Conservation (phyloP, 1,140 invertebrate genomes). For the Bombus consobrinus region DNA sequence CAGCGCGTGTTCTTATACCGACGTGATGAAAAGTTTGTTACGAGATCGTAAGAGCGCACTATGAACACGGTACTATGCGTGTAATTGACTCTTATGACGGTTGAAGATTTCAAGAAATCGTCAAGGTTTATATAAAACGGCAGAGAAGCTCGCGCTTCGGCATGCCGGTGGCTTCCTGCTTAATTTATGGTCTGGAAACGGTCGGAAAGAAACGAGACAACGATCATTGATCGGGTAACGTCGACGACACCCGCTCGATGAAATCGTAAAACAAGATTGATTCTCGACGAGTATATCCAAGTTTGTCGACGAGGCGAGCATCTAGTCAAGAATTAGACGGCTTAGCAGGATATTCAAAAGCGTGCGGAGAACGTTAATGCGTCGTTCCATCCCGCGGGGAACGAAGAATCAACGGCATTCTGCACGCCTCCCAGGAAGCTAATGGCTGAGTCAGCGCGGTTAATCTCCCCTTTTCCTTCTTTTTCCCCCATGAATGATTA, state of each 20-base stretch:
- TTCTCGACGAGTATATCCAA: background rate
- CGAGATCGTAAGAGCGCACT: background rate
- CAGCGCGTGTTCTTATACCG: background rate
- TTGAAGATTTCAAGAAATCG: background rate
- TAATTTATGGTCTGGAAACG: background rate
- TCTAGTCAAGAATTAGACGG: constrained; percentile 4
- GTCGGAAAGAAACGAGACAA: background rate
- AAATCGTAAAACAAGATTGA: background rate
- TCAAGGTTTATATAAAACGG: background rate
- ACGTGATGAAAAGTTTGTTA: background rate
- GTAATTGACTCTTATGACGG: background rate
- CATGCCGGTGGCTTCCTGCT: background rate
- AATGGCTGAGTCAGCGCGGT: constrained; percentile 31
- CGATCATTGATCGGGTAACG: background rate
- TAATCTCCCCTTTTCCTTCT: constrained; percentile 13
- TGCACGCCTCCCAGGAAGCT: background rate
- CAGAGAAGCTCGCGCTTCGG: background rate
- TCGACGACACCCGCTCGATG: background rate
- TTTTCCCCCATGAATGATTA: constrained; percentile 30
- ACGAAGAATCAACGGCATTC: constrained; percentile 7
- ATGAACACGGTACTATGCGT: background rate
- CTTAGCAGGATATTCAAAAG: constrained; percentile 44
- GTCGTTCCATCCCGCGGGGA: constrained; percentile 10
- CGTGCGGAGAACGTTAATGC: constrained; percentile 26
- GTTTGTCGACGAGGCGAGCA: background rate